A percentile compares a stretch with the other conserved stretches of the same genome.
phyloP scores from a whole-genome alignment of 2,888 invertebrate species.

The Cerastoderma edule region DNA sequence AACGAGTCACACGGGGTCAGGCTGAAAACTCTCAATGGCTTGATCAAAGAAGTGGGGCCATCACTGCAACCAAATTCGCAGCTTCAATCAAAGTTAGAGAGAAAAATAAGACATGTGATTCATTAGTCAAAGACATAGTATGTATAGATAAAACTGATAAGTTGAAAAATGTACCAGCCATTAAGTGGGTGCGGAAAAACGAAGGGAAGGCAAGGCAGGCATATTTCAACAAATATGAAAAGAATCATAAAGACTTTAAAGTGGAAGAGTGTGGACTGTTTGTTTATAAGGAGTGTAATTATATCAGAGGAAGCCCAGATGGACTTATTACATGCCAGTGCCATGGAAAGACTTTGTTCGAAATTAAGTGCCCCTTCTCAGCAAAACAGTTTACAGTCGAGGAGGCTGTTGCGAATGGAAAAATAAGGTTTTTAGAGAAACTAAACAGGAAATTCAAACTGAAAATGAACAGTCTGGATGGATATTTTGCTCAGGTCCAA shows the following conservation, averaged over 20 bases:
- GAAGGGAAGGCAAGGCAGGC: background rate
- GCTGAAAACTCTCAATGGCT: background rate
- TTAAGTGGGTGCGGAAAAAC: background rate
- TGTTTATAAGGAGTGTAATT: conserved; percentile 1
- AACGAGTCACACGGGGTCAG: background rate
- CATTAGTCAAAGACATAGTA: too few relatives aligned
- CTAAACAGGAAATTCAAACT: background rate
- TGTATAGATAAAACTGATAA: background rate
- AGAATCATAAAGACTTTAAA: background rate
- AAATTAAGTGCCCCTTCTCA: background rate
- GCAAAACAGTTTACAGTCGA: background rate
- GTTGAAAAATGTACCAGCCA: conserved; percentile 3
- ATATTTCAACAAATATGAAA: background rate
- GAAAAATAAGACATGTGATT: background rate
- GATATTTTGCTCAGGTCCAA: too few relatives aligned
- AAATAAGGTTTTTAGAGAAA: background rate
- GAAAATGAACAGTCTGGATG: too few relatives aligned
- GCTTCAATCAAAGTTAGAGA: background rate
- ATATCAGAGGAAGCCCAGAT: conserved; percentile 9
- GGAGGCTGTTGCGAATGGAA: background rate
- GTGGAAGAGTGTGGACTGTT: conserved; percentile 3
- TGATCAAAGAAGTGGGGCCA: background rate
- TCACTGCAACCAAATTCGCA: conserved; percentile 10
- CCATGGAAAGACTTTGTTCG: background rate
- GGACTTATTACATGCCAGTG: background rate